Evolutionary conservation across 2,113 vertebrate species (phyloP), one percentile per base, ranked within the genome.

Genomic region (Todiramphus saurophagus): DNA sequence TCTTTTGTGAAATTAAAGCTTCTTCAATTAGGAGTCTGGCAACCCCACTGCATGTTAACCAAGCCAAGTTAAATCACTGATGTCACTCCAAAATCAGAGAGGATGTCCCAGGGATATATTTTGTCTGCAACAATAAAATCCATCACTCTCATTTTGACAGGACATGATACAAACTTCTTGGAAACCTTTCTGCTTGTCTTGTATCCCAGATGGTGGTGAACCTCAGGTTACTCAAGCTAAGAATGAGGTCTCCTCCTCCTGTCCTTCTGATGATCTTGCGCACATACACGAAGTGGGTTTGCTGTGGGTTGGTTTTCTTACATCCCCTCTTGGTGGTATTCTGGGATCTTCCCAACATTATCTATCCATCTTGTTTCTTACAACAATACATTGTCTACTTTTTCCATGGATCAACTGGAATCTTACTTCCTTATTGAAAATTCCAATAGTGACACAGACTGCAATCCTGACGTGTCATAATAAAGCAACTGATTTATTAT

Each of bases 1-100:
- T 89, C 89, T 92, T 84, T 62, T 25, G 90, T 67, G 75, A 95
- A 93, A 93, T 93, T 56, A 86, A 86, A 89, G 70, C 69, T 75
- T 70, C 10, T 70, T 46, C 68, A 90, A 66, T 90, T 79, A 79
- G 5, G 66, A 66, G 15, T 67, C 80, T 95, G 77, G 62, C 77
- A 94, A 79, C 17, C 11, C 1, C 4, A 33, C 59, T 55, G 33
- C 70, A 59, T 1, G 18, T 39, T 79, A 84, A 89, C 48, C 13
- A 28, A 66, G 75, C 59, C 67, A 87, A 83, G 59, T 62, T 85
- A 76, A 96, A 96, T 73, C 78, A 43, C 75, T 41, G 19, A 10
- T 85, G 84, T 39, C 68, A 48, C 78, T 90, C 51, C 87, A 94
- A 39, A 81, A 81, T 70, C 43, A 83, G 55, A 31, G 37, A 91